Percentiles rank a stretch among this genome's conserved stretches.
Evolutionary conservation across 53 echinoderm and acorn worm genomes (phyloP).

Genomic region (Stichopus horrens): DNA sequence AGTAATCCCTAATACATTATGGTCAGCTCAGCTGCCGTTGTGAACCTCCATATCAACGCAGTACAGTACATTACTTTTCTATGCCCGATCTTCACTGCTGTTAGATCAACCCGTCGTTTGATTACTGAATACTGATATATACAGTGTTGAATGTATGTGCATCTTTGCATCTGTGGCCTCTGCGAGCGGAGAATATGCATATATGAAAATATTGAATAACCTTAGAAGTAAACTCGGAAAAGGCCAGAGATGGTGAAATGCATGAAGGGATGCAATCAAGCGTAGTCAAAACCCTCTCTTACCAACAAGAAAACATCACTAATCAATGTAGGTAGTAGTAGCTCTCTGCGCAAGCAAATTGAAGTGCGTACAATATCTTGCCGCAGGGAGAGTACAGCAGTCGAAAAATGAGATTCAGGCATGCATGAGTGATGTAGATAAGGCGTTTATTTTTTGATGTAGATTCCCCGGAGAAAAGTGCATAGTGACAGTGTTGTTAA

Average conservation of each 20-base stretch:
- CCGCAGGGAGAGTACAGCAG: slow-evolving; percentile 34
- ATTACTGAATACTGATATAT: not conserved
- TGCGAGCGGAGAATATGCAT: slow-evolving; percentile 31
- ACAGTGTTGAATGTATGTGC: not conserved
- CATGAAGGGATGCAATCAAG: slow-evolving; percentile 43
- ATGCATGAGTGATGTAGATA: slow-evolving; percentile 48
- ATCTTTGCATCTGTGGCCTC: slow-evolving; percentile 18
- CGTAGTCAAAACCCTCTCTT: slow-evolving; percentile 45
- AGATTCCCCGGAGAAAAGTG: slow-evolving; percentile 37
- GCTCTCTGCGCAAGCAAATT: slow-evolving; percentile 33
- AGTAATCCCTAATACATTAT: too few relatives aligned
- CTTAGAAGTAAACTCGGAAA: slow-evolving; percentile 17
- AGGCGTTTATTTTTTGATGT: slow-evolving; percentile 51
- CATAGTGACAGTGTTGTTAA: slow-evolving; percentile 37
- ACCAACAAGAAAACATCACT: slow-evolving; percentile 44
- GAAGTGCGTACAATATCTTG: slow-evolving; percentile 31
- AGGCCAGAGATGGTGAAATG: slow-evolving; percentile 42
- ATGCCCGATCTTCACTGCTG: not conserved
- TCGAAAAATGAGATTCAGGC: slow-evolving; percentile 40
- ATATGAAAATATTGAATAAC: slow-evolving; percentile 40
- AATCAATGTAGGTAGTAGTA: slow-evolving; percentile 40
- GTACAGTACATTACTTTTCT: too few relatives aligned
- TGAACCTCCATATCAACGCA: too few relatives aligned
- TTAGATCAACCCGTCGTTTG: not conserved
- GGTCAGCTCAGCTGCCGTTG: too few relatives aligned